Evolutionary conservation across 2,888 invertebrate species (phyloP), one percentile per base, ranked within the genome.

Genomic region (Seira sanloemensis): DNA sequence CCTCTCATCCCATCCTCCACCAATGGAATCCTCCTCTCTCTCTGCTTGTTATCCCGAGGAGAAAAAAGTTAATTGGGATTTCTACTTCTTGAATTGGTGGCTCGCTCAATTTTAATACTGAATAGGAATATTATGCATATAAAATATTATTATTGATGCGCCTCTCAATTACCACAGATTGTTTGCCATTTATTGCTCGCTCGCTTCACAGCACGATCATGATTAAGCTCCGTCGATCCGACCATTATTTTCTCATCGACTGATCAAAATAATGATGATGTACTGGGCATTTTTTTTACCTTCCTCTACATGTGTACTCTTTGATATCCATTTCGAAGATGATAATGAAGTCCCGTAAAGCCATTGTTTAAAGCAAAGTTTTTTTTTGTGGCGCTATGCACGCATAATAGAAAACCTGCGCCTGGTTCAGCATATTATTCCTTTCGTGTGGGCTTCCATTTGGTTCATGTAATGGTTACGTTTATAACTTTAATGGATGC

Each of bases 11-110:
- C n/a, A n/a, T n/a, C n/a, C n/a, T n/a, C n/a, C n/a, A n/a, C n/a
- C n/a, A n/a, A n/a, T n/a, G n/a, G n/a, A n/a, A n/a, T n/a, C n/a
- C n/a, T n/a, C n/a, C n/a, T n/a, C n/a, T n/a, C n/a, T n/a, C n/a
- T n/a, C n/a, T n/a, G n/a, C n/a, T n/a, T n/a, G n/a, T n/a, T n/a
- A n/a, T n/a, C n/a, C n/a, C 83, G 25, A 27, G 18, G 69, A 65
- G 68, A 85, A 88, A 83, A 85, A 86, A 88, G 88, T 86, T 88
- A 88, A 88, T 88, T 88, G 86, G 86, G 82, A 88, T 86, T 86
- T 75, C n/a, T 83, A 83, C 83, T 83, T 79, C 88, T 84, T 82
- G 88, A 85, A 86, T 86, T 85, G 81, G 75, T 84, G 73, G 72
- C 81, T 87, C 83, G 85, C 80, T 85, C 86, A 84, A 80, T 85